A percentile compares a stretch with the other conserved stretches of the same genome.
Conservation (phyloP, 2,888 invertebrate genomes). For the Stenotaenia linearis region DNA sequence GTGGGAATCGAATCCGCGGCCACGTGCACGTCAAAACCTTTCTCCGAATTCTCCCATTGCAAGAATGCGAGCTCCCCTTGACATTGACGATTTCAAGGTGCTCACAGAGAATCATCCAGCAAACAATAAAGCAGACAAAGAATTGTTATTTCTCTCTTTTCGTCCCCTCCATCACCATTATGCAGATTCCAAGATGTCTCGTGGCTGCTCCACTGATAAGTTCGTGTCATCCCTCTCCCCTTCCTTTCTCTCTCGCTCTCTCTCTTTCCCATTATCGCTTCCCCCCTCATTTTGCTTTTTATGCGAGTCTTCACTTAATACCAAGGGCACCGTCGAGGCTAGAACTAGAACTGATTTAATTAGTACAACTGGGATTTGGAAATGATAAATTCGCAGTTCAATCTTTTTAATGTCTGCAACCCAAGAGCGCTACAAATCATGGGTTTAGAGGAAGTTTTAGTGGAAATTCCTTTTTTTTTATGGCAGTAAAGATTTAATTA, state of each 20-base stretch:
- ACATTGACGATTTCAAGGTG: constrained; percentile 11
- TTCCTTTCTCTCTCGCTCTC: not conserved
- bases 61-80: not conserved
- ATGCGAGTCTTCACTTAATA: not conserved
- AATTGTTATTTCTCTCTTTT: constrained; percentile 1
- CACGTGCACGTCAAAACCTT: constrained; percentile 19
- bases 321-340: not conserved
- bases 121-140: constrained; percentile 21
- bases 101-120: constrained; percentile 13
- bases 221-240: not conserved
- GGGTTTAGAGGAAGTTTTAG: no score
- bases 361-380: not conserved
- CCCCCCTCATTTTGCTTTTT: not conserved
- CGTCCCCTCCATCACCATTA: constrained; percentile 15
- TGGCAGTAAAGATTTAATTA: no score
- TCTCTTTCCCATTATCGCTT: constrained; percentile 8
- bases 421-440: not conserved
- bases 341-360: not conserved
- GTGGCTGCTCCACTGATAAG: constrained; percentile 5
- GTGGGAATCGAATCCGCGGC: not conserved
- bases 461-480: no score
- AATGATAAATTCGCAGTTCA: not conserved
- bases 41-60: not conserved
- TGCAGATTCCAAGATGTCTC: constrained; percentile 26
- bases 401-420: not conserved